Conservation (phyloP, 2,113 vertebrate genomes). For the Eulemur rufifrons region DNA sequence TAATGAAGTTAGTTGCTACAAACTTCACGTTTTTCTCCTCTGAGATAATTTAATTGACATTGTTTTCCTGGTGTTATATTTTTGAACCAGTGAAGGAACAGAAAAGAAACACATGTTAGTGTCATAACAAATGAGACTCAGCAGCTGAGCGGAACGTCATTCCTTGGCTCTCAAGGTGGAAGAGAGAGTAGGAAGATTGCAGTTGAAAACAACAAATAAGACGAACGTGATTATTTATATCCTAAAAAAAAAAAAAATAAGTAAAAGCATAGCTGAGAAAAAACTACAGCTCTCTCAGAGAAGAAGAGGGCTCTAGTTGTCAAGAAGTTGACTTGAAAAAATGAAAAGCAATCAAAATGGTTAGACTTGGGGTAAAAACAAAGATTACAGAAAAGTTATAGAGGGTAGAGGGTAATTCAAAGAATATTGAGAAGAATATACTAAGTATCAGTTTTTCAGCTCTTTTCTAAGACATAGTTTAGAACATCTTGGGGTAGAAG, state of each 20-base stretch:
- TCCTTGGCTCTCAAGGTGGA: not conserved
- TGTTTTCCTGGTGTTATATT: not conserved
- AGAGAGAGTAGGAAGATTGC: not conserved
- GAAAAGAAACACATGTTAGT: not conserved
- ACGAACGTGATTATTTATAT: not conserved
- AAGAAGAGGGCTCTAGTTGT: not conserved
- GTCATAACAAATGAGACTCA: not conserved
- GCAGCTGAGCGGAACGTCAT: not conserved
- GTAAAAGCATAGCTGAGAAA: not conserved
- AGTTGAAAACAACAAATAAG: not conserved
- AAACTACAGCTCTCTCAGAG: not conserved
- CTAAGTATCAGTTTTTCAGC: not conserved
- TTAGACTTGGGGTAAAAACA: not conserved
- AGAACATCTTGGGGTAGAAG: not conserved
- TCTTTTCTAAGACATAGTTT: not conserved
- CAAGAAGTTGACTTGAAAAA: not conserved
- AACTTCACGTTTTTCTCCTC: not conserved
- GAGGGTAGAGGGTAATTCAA: not conserved
- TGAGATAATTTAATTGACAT: not conserved
- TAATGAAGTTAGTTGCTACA: not conserved
- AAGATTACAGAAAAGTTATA: not conserved
- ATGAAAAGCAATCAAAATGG: not conserved
- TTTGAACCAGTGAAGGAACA: not conserved
- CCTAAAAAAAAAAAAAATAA: not conserved
- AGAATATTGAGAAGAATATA: not conserved